Evolutionary conservation across 2,797 vertebrate genomes (phyloP), one percentile per base, ranked within the genome.

Genomic region (Chaunax sp.): DNA sequence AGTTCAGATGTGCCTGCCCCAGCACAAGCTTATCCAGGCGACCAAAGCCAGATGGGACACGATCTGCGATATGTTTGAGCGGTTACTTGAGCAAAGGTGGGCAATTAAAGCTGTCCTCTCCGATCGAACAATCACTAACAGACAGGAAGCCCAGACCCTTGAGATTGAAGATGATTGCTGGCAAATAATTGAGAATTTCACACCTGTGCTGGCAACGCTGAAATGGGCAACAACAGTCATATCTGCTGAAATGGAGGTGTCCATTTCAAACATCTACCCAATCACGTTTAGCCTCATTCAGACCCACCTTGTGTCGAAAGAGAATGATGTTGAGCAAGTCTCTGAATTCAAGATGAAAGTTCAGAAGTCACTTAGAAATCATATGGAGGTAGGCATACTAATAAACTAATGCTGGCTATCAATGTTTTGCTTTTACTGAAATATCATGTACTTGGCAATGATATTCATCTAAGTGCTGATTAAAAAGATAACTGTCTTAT

Each of bases 221-320:
- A 92, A 91, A 70, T 91, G 90, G 88, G 89, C 89, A 6, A 89
- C 87, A 1, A 88, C 87, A 0, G 80, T 87, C 28, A 87, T 90
- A 59, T 92, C 87, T n/a, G 77, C 87, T 2, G 86, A 91, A 18
- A 83, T 79, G 0, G 87, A 91, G 15, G 82, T 83, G 43, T 91
- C 86, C 28, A 90, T 90, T 68, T 92, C 90, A 10, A 92, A 91
- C 83, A 89, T 87, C 53, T 92, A 90, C 67, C 91, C 90, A 1
- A 91, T 91, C 72, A 90, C 89, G 0, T 90, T 91, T 68, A 91
- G 91, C 49, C 89, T 92, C 47, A 79, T 91, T 55, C 87, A 91
- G 55, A 87, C 73, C 26, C 89, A 91, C 54, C 89, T 92, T 1
- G 74, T 81, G 18, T 75, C 86, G 13, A 92, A 80, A 64, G 82